These are phyloP conservation scores for Xiphydria camelus DNA, from an alignment of 2,888 invertebrate species.

Conservation along the genomic window DNA sequence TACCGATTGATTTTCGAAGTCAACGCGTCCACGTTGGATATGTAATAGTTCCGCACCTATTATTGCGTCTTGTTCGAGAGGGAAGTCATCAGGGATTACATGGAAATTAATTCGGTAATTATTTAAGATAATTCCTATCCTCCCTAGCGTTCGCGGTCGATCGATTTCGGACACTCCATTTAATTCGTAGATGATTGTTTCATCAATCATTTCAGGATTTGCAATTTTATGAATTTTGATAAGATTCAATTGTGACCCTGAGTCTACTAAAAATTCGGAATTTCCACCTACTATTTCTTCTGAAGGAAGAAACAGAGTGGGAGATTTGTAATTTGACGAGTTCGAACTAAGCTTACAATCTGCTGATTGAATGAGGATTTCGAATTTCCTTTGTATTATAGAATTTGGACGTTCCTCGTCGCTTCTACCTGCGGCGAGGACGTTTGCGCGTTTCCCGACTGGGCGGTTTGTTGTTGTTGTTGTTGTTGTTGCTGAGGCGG, in stretches of 20 bases:
- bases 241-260: slow-evolving; percentile 4
- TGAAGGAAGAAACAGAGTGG: not conserved
- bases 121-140: not conserved
- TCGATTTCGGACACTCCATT: slow-evolving; percentile 1
- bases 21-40: not conserved
- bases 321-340: not conserved
- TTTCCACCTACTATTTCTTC: not conserved
- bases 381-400: too few species aligned
- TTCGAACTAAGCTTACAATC: not conserved
- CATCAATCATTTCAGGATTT: slow-evolving; percentile 1
- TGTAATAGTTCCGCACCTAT: too few species aligned
- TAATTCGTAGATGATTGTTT: slow-evolving; percentile 3
- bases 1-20: not conserved
- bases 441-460: too few species aligned
- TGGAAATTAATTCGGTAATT: not conserved
- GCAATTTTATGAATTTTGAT: not conserved
- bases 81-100: not conserved
- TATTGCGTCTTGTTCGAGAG: not conserved
- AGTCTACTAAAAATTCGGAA: not conserved
- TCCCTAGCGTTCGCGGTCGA: slow-evolving; percentile 2
- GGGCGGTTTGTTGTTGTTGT: too few species aligned
- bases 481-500: too few species aligned
- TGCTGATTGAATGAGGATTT: not conserved
- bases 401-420: too few species aligned
- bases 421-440: too few species aligned